Evolutionary conservation across 2,113 vertebrate species (phyloP), one percentile per base, ranked within the genome.

Genomic region (Cyprinus carpio): DNA sequence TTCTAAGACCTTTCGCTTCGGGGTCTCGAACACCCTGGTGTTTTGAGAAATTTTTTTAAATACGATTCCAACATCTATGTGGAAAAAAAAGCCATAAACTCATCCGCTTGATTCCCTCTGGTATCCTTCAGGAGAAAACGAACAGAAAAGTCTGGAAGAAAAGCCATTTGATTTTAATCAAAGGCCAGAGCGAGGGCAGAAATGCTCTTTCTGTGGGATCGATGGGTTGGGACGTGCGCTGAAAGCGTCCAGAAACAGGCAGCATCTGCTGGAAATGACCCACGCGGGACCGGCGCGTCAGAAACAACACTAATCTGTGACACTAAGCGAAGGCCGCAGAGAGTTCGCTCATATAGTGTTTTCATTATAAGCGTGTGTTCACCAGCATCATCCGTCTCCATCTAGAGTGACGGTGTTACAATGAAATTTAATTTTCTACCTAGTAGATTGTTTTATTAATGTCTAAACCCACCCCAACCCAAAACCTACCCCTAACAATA

Each of bases 91-190:
- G 2, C 23, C 62, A 65, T 29, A 8, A 75, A 75, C 40, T 27
- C 40, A 49, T 75, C 72, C 72, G n/a, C 40, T 75, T 49, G 40
- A 75, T 27, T 49, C 40, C 72, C 12, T 49, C 72, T 46, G n/a
- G 72, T 75, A 75, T 49, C 40, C 72, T 75, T 40, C n/a, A 46
- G 40, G 72, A 75, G 69, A 72, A 40, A 72, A 37, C 10, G 10
- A 40, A 72, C 40, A 75, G 72, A 75, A 75, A 49, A 74, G 23
- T 4, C 43, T 31, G 51, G 65, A 82, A 87, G 90, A 90, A 93
- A 92, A 92, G 92, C 92, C 83, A 94, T 94, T 93, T 92, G 88
- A 88, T 92, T 93, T 92, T 88, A 92, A 90, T 89, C 31, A 12
- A 87, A 90, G 86, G 89, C 91, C 90, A 75, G 90, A 92, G 91